Base-by-base conservation (phyloP, 1,140 invertebrate genomes). In the Scaptomyza pallida region DNA sequence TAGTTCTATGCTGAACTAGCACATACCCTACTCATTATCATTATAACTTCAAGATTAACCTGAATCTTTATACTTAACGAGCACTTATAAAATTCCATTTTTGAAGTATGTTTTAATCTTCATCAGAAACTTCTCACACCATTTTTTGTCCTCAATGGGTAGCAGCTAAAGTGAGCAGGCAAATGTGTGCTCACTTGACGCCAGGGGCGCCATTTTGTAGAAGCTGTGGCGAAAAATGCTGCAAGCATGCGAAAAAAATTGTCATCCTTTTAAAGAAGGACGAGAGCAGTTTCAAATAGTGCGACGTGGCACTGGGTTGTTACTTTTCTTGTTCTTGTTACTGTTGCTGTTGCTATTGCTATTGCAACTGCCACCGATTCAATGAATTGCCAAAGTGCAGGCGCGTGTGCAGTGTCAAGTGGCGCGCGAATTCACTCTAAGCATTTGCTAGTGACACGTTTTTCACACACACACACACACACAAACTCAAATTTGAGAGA, bases 201-300 rank as follows among this genome's bases (percentile, higher is more conserved):
- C 61, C 65, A 33, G 55, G 8, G 72, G 59, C 72, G 40, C 43
- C 61, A 54, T 75, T 60, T 64, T 16, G 52, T 43, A 62, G 45
- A 57, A 71, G 48, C 48, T 75, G 60, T 55, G 47, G 26, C 54
- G 17, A 35, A 16, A 50, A 45, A 41, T 40, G 75, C 72, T 69
- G 57, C 62, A 43, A 59, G 65, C 43, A 60, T 37, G 47, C 37
- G 56, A 63, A 71, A 64, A 73, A 79, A 83, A 79, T 56, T 80
- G 81, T 76, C 63, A 75, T 75, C 26, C 26, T 30, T 62, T 75
- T 61, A 55, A 60, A 44, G 23, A n/a, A n/a, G n/a, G n/a, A n/a
- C n/a, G 40, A 37, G 26, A 37, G 26, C 48, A 48, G 37, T 43
- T 43, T 35, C 35, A 64, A 70, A 63, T 56, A 55, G 17, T 37